Percentiles rank a stretch among this genome's conserved stretches.
Evolutionary conservation across 2,888 invertebrate species (phyloP).

Genomic region (Vannuccia rotundouncinata): DNA sequence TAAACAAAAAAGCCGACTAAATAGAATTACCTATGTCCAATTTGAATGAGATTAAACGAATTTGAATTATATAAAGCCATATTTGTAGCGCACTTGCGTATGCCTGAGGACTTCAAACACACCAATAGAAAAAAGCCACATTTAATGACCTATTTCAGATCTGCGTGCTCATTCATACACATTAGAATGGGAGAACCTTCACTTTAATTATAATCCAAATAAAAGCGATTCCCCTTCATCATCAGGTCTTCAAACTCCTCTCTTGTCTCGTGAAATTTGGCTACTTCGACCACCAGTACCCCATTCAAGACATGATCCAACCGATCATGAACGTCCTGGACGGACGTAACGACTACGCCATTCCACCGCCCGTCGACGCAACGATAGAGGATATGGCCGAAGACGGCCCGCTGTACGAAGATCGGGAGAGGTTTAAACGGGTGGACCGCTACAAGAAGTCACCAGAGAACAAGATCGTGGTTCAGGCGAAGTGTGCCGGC

Average conservation of each 20-base stretch:
- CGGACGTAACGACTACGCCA: conserved; percentile 41
- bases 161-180: too few relatives aligned
- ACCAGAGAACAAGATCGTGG: conserved; percentile 32
- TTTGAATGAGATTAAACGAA: too few relatives aligned
- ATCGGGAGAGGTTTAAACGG: not conserved
- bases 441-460: conserved; percentile 4
- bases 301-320: conserved; percentile 38
- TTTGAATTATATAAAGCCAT: too few relatives aligned
- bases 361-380: not conserved
- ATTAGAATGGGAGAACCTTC: too few relatives aligned
- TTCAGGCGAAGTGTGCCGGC: conserved; percentile 38
- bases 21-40: too few relatives aligned
- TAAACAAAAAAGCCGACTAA: too few relatives aligned
- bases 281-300: conserved; percentile 41
- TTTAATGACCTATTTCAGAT: too few relatives aligned
- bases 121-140: too few relatives aligned
- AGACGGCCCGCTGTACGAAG: not conserved
- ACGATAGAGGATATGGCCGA: not conserved
- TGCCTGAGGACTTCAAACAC: too few relatives aligned
- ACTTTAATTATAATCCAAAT: too few relatives aligned
- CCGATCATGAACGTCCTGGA: conserved; percentile 41
- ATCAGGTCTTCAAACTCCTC: conserved; percentile 41
- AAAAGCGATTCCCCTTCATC: too few relatives aligned
- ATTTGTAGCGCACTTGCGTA: too few relatives aligned
- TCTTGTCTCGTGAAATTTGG: conserved; percentile 40